Base-by-base conservation (phyloP, 2,797 vertebrate genomes). In the Erithacus rubecula region DNA sequence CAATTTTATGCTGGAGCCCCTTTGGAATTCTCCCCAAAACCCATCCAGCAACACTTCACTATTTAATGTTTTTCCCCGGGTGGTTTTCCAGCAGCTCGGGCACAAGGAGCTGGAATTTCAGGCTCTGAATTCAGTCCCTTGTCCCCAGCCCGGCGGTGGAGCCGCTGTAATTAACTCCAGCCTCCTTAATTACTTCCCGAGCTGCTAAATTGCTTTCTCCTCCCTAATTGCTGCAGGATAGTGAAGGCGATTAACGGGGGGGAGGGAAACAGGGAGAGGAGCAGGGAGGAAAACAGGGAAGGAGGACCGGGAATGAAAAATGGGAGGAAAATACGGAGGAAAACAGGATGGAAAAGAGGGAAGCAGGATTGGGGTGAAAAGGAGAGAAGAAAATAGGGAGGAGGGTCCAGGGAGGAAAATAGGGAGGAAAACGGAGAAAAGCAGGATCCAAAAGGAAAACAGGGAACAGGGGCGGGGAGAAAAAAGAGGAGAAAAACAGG, bases 311-410 rank as follows among this genome's bases (percentile, higher is more conserved):
- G 19, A 14, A 39, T 12, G 14, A 39, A 39, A 14, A 39, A 12
- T 5, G 13, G 39, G 8, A 22, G 12, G 3, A 19, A 34, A 67
- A 10, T 1, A 1, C 14, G 26, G 47, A 32, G 15, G 21, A n/a
- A 56, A 56, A 34, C 0, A 3, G 10, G 22, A 29, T 15, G 8
- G 27, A n/a, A 44, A 63, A 43, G 3, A 5, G 22, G 22, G 9
- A 17, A 53, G 30, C 19, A 53, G 20, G 21, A 34, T 1, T 15
- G 5, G 16, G 15, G 41, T 16, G 10, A 10, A 9, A 44, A 44
- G 21, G 0, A 2, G 16, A 12, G 20, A 24, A 5, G 4, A 15
- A 37, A 67, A 11, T 2, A 1, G 47, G 27, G 15, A 24, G 36
- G 29, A 26, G 34, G n/a, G 15, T 13, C 12, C 46, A 47, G 46